phyloP scores from a whole-genome alignment of 2,113 vertebrate genomes.

The Microtus ochrogaster region DNA sequence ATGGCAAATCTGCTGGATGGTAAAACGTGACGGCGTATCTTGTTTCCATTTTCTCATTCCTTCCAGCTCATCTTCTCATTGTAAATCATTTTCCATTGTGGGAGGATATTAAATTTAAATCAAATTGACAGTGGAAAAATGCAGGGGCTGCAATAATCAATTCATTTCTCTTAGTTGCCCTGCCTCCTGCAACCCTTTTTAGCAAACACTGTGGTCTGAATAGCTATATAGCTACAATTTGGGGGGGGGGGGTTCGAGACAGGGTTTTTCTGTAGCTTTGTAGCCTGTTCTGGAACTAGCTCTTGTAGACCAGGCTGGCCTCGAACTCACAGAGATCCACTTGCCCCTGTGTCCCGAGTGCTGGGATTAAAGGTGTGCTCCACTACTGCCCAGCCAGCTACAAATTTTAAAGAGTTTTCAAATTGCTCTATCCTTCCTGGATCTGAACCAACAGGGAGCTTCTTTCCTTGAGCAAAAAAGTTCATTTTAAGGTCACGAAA shows the following conservation, averaged over 20 bases:
- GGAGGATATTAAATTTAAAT: constrained; percentile 76
- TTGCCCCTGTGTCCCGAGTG: too few species aligned
- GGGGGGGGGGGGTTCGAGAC: too few species aligned
- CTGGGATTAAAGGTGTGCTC: too few species aligned
- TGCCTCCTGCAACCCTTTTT: constrained; percentile 78
- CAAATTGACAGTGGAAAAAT: constrained; percentile 46
- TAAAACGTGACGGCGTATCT: constrained; percentile 66
- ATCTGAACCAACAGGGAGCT: constrained; percentile 46
- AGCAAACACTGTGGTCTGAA: constrained; percentile 62
- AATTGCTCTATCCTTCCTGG: constrained; percentile 43
- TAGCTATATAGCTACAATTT: constrained; percentile 19
- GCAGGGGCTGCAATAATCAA: constrained; percentile 49
- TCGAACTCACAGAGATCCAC: too few species aligned
- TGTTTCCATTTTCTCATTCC: constrained; percentile 69
- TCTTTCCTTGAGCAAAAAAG: constrained; percentile 70
- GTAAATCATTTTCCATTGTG: constrained; percentile 71
- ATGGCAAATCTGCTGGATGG: constrained; percentile 67
- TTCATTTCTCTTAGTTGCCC: constrained; percentile 57
- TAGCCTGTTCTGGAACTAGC: too few species aligned
- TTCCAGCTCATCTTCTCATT: constrained; percentile 64
- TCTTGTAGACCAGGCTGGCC: too few species aligned
- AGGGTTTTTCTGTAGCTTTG: too few species aligned
- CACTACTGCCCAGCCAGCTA: not conserved
- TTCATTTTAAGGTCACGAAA: constrained; percentile 53
- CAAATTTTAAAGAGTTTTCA: constrained; percentile 38